Conservation (phyloP, 2,888 invertebrate genomes). For the Hemistola chrysoprasaria region DNA sequence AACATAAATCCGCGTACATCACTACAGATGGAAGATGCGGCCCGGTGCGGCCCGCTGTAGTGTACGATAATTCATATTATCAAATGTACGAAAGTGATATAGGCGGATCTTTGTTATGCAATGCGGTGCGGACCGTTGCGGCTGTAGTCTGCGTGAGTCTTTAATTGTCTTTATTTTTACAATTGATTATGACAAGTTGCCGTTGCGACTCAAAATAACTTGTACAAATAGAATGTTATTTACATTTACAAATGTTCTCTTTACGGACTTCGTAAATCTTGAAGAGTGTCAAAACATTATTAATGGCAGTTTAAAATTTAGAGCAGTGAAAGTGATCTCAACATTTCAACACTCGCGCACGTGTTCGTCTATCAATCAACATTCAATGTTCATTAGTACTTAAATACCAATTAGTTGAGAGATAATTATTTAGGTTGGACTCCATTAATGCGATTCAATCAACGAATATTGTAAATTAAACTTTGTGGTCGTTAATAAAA, state of each 20-base stretch:
- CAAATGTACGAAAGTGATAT: too few species aligned
- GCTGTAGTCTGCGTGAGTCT: too few species aligned
- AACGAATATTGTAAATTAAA: slow-evolving; percentile 33
- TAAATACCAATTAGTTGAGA: slow-evolving; percentile 58
- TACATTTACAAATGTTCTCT: slow-evolving; percentile 13
- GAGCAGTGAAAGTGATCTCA: slow-evolving; percentile 30
- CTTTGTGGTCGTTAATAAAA: slow-evolving; percentile 33
- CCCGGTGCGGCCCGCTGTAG: too few species aligned
- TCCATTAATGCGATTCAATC: slow-evolving; percentile 46
- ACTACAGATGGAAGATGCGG: too few species aligned
- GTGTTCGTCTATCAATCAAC: slow-evolving; percentile 56
- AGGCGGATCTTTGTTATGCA: too few species aligned
- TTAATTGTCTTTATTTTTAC: too few species aligned
- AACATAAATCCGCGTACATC: too few species aligned
- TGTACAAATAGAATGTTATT: slow-evolving; percentile 15
- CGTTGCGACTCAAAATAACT: slow-evolving; percentile 14
- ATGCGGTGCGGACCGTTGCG: too few species aligned
- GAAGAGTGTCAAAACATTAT: slow-evolving; percentile 23
- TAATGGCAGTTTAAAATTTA: slow-evolving; percentile 23
- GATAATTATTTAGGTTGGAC: slow-evolving; percentile 54
- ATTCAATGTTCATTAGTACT: slow-evolving; percentile 55
- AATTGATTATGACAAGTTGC: slow-evolving; percentile 24
- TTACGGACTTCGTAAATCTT: slow-evolving; percentile 16
- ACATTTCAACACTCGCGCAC: slow-evolving; percentile 45
- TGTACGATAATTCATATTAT: too few species aligned